A percentile compares a stretch with the other conserved stretches of the same genome.
These are phyloP conservation scores for Centroberyx gerrardi DNA, from an alignment of 2,797 vertebrate species.

Conservation along the genomic window DNA sequence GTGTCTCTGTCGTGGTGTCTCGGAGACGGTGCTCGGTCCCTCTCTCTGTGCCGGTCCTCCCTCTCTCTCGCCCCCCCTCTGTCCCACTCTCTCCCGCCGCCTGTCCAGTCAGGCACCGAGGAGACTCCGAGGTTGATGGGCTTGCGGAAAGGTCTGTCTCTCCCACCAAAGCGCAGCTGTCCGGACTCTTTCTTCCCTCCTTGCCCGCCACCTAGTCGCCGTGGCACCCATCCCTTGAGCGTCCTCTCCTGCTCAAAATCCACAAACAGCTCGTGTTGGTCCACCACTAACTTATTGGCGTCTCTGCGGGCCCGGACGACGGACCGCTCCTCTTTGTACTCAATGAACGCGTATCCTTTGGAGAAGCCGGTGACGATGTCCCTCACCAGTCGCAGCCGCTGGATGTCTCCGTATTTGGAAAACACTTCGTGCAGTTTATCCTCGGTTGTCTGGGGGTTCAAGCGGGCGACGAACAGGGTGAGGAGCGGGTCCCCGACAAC, in stretches of 20 bases:
- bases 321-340: slow-evolving; percentile 93
- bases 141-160: slow-evolving; percentile 95
- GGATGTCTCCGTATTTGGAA: slow-evolving; percentile 93
- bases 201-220: slow-evolving; percentile 93
- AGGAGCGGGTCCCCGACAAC: slow-evolving; percentile 92
- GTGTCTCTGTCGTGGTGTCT: slow-evolving; percentile 77
- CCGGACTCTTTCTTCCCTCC: slow-evolving; percentile 98
- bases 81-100: slow-evolving; percentile 77
- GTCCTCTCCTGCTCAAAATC: slow-evolving; percentile 95
- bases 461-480: slow-evolving; percentile 91
- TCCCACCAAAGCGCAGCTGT: slow-evolving; percentile 95
- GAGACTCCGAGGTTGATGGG: slow-evolving; percentile 90
- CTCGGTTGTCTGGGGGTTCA: slow-evolving; percentile 93
- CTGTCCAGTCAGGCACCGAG: slow-evolving; percentile 68
- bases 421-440: slow-evolving; percentile 92
- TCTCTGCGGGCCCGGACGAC: slow-evolving; percentile 92
- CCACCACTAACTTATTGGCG: slow-evolving; percentile 92
- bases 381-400: slow-evolving; percentile 90
- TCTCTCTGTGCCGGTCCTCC: slow-evolving; percentile 76
- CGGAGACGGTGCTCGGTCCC: slow-evolving; percentile 78
- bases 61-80: slow-evolving; percentile 63
- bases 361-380: slow-evolving; percentile 95
- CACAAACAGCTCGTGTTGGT: slow-evolving; percentile 94
- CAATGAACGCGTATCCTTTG: slow-evolving; percentile 94
- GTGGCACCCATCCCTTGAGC: slow-evolving; percentile 94